Conservation (phyloP, 1,140 invertebrate genomes). For the Lordiphosa mommai region DNA sequence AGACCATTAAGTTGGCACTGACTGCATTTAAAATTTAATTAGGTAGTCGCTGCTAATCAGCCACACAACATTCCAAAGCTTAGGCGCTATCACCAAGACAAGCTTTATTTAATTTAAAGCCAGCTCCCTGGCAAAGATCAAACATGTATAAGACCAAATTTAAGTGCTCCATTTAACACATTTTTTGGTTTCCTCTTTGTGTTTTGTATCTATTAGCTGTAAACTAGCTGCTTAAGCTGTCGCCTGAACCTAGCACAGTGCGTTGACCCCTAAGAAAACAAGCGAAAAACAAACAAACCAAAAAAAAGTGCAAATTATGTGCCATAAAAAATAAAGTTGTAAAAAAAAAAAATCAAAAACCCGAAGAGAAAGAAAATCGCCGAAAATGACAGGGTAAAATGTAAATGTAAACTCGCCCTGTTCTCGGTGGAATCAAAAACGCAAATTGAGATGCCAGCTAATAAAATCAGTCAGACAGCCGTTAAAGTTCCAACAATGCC, state of each 20-base stretch:
- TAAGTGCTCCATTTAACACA: neutral
- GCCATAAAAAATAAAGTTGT: slow-evolving; percentile 67
- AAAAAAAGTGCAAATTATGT: slow-evolving; percentile 55
- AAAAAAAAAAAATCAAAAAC: slow-evolving; percentile 40
- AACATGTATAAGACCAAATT: slow-evolving; percentile 1
- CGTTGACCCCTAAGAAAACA: slow-evolving; percentile 36
- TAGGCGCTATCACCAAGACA: neutral
- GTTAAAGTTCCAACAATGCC: slow-evolving; percentile 29
- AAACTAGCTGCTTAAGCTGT: slow-evolving; percentile 33
- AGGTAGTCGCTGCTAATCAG: slow-evolving; percentile 45
- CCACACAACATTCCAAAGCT: neutral
- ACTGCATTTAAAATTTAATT: slow-evolving; percentile 67
- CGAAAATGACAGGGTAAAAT: slow-evolving; percentile 36
- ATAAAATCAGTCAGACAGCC: slow-evolving; percentile 58
- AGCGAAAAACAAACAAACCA: slow-evolving; percentile 16
- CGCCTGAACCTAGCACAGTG: slow-evolving; percentile 25
- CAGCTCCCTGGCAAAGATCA: slow-evolving; percentile 19
- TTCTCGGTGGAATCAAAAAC: slow-evolving; percentile 14
- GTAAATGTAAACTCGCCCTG: slow-evolving; percentile 31
- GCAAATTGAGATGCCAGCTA: slow-evolving; percentile 51
- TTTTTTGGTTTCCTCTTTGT: slow-evolving; percentile 1
- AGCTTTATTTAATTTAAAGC: slow-evolving; percentile 24
- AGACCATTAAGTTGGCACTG: slow-evolving; percentile 47
- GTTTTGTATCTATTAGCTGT: slow-evolving; percentile 3
- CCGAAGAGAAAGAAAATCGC: slow-evolving; percentile 3